phyloP scores from a whole-genome alignment of 2,888 invertebrate species.

The Dynastes maya region DNA sequence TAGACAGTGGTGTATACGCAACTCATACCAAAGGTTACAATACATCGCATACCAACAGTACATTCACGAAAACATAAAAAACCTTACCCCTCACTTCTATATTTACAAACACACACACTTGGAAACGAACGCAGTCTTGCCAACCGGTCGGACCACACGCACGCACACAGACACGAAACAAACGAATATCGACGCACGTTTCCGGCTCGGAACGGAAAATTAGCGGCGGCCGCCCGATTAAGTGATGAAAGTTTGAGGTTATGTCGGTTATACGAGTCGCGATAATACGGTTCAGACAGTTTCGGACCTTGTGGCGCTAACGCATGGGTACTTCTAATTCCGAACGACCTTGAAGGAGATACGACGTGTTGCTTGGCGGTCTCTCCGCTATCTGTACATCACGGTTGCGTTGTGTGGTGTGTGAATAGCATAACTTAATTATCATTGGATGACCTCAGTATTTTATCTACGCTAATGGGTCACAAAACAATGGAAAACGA shows the following conservation, averaged over 20 bases:
- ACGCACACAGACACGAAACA: slow-evolving; percentile 15
- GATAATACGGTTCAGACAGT: slow-evolving; percentile 7
- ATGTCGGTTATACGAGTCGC: not conserved
- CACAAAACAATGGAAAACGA: not conserved
- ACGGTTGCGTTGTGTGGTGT: not conserved
- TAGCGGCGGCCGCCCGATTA: not conserved
- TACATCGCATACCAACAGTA: not conserved
- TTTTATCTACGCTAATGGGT: not conserved
- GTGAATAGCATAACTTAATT: not conserved
- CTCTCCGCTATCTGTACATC: not conserved
- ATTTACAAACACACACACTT: slow-evolving; percentile 29
- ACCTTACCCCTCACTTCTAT: slow-evolving; percentile 37
- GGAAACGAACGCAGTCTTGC: slow-evolving; percentile 11
- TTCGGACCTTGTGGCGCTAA: slow-evolving; percentile 25
- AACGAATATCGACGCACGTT: slow-evolving; percentile 22
- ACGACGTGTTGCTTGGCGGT: slow-evolving; percentile 5
- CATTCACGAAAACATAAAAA: slow-evolving; percentile 30
- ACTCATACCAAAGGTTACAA: not conserved
- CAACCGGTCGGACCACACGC: slow-evolving; percentile 37
- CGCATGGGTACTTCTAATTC: not conserved
- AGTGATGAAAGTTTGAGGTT: not conserved
- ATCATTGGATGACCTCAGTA: not conserved
- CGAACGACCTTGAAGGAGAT: slow-evolving; percentile 27
- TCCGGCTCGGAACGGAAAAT: slow-evolving; percentile 24
- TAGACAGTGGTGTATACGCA: not conserved